phyloP scores from a whole-genome alignment of 2,797 vertebrate genomes.

The Huso huso region DNA sequence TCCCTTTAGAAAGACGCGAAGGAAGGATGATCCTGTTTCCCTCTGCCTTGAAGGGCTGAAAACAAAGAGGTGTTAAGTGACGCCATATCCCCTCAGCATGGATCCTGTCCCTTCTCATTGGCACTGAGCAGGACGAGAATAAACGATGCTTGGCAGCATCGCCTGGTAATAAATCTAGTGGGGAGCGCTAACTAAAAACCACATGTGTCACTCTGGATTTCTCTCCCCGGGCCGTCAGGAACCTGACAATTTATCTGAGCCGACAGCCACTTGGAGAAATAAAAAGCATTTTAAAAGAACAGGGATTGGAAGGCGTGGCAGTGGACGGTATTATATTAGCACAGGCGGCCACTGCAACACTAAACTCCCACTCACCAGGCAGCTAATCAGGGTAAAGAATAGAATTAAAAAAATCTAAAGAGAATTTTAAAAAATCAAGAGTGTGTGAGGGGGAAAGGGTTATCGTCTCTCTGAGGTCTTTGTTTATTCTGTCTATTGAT shows the following conservation, averaged over 20 bases:
- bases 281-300: conserved; percentile 10
- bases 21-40: no score
- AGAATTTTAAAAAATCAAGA: no score
- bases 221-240: neutral
- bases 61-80: no score
- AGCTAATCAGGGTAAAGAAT: neutral
- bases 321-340: neutral
- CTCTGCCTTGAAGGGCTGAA: no score
- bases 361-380: neutral
- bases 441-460: no score
- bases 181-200: neutral
- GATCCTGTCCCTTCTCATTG: neutral
- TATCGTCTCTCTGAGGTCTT: no score
- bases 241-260: conserved; percentile 16
- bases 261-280: conserved; percentile 21
- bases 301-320: neutral
- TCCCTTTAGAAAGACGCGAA: no score
- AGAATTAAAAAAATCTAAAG: neutral
- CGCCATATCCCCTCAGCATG: neutral
- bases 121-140: neutral
- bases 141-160: neutral
- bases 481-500: no score
- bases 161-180: neutral
- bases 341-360: neutral
- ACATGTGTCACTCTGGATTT: neutral